Percentiles rank a stretch among this genome's conserved stretches.
Evolutionary conservation across 2,113 vertebrate genomes (phyloP).

Genomic region (Proteles cristata): DNA sequence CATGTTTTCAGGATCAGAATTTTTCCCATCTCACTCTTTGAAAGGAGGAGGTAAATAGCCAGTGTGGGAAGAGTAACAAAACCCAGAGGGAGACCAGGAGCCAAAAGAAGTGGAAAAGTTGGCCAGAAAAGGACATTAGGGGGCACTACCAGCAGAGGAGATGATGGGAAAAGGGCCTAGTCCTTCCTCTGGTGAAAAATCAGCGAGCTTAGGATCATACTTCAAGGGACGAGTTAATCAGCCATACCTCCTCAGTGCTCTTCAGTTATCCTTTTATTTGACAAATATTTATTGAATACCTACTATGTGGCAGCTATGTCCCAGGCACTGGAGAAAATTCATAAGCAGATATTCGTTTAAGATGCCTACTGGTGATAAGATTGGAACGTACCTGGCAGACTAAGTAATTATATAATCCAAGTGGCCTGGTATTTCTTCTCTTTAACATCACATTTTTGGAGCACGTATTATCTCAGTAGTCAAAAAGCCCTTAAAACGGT

Average conservation of each 20-base stretch:
- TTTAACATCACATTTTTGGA: constrained; percentile 26
- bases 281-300: not conserved
- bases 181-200: not conserved
- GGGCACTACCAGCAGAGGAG: not conserved
- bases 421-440: not conserved
- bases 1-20: not conserved
- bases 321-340: not conserved
- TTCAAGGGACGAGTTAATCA: not conserved
- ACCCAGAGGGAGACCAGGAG: not conserved
- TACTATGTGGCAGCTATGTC: not conserved
- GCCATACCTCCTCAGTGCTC: not conserved
- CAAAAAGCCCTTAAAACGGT: constrained; percentile 33
- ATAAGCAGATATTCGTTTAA: not conserved
- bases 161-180: not conserved
- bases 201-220: not conserved
- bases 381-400: not conserved
- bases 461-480: not conserved
- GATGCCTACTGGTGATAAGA: not conserved
- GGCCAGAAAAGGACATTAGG: not conserved
- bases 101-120: not conserved
- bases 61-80: not conserved
- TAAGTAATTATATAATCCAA: not conserved
- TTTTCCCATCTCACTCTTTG: not conserved
- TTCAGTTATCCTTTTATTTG: not conserved
- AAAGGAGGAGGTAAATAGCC: constrained; percentile 2